These are phyloP conservation scores for Scolopax bukidnonensis DNA, from an alignment of 2,797 vertebrate genomes.

Conservation along the genomic window DNA sequence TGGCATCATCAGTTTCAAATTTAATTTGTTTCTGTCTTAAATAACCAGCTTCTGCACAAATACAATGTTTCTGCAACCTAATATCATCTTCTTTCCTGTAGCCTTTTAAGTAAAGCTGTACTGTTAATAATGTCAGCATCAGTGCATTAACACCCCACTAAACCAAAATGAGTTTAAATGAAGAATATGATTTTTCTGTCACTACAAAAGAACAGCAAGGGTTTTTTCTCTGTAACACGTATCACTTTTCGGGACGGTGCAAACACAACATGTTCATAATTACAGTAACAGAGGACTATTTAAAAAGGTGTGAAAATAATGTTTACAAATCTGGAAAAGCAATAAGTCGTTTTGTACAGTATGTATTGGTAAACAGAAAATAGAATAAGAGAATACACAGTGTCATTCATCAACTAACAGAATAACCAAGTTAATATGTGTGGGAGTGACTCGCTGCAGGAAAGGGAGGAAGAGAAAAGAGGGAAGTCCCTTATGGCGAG, in stretches of 20 bases:
- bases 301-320: conserved; percentile 18
- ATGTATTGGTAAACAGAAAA: background rate
- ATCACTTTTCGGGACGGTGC: background rate
- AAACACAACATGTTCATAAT: conserved; percentile 16
- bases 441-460: background rate
- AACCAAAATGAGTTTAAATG: background rate
- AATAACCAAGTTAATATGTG: background rate
- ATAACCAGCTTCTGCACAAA: conserved; percentile 1
- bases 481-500: background rate
- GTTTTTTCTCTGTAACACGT: background rate
- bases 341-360: background rate
- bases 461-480: background rate
- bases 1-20: background rate
- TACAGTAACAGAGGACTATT: background rate
- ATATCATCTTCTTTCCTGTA: background rate
- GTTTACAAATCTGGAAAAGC: background rate
- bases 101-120: background rate
- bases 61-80: background rate
- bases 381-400: background rate
- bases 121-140: background rate
- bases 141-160: background rate
- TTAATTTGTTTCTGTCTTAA: background rate
- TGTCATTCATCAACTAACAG: background rate
- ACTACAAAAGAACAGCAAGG: background rate
- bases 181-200: background rate